Evolutionary conservation across 2,113 vertebrate genomes (phyloP), one percentile per base, ranked within the genome.

Genomic region (Oenanthe oenanthe): DNA sequence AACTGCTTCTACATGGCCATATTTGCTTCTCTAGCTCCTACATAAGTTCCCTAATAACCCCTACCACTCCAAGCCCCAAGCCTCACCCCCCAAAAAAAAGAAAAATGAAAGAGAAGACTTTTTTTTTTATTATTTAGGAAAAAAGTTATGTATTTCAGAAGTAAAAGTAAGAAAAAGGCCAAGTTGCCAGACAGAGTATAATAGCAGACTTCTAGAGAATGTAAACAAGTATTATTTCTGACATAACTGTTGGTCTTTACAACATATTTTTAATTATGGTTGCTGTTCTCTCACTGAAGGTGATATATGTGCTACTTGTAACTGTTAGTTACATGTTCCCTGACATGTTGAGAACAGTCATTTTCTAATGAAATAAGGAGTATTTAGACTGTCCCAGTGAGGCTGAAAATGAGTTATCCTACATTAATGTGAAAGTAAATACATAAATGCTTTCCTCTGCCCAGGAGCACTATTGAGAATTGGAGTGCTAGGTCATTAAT

Each of bases 21-120:
- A 32, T 62, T 57, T 71, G 20, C 24, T 74, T 75, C 32, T 42
- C 6, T 63, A 42, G 4, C 47, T 36, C 19, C 40, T 63, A n/a
- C 1, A 40, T 20, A n/a, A 63, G 16, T 4, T 60, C 19, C 20
- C 17, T n/a, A 58, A 71, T 12, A 74, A 26, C 1, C 1, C 3
- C 8, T 24, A 38, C 4, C n/a, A 29, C 16, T 8, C 10, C 26
- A 51, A 51, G 9, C 6, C 4, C 4, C 4, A 36, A 36, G 34
- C 34, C 8, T 1, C 2, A 1, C 4, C 4, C 5, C 8, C 1
- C 2, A 1, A 3, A 18, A 20, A 43, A 13, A 12, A 2, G 13
- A 4, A 14, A 61, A 60, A 34, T 51, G 9, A n/a, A 28, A 36
- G 31, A 40, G 5, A 45, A 63, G 63, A 24, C 0, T 13, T 17